Conservation (phyloP, 2,888 invertebrate genomes). For the Drosophila suboccidentalis region DNA sequence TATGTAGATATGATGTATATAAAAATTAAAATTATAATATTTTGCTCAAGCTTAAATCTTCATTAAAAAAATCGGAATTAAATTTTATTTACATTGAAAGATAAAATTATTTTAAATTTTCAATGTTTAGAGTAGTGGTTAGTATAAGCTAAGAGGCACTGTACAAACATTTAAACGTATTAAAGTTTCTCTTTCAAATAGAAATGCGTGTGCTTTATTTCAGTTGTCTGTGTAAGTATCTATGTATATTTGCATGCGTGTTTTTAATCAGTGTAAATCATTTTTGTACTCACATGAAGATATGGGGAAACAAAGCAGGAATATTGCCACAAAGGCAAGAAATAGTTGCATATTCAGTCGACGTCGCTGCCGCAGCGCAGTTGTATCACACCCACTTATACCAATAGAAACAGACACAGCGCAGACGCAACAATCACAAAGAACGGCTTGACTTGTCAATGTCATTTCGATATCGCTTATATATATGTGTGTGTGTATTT, state of each 20-base stretch:
- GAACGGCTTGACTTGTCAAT: conserved; percentile 60
- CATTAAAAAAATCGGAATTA: too few species aligned
- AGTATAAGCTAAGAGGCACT: too few species aligned
- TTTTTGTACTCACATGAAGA: conserved; percentile 54
- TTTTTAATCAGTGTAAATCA: not conserved
- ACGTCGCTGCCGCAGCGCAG: conserved; percentile 32
- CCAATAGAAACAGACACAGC: conserved; percentile 8
- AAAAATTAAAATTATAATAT: too few species aligned
- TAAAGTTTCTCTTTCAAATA: conserved; percentile 74
- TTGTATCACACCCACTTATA: conserved; percentile 9
- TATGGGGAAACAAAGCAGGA: conserved; percentile 49
- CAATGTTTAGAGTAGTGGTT: too few species aligned
- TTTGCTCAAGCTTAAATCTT: too few species aligned
- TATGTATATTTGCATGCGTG: not conserved
- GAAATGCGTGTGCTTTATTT: conserved; percentile 22
- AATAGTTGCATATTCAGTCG: conserved; percentile 29
- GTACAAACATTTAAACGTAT: conserved; percentile 8
- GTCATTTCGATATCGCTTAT: conserved; percentile 47
- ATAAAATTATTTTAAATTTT: too few species aligned
- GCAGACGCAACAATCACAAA: conserved; percentile 62
- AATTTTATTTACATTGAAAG: too few species aligned
- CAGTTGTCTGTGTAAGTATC: not conserved
- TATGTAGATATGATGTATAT: too few species aligned
- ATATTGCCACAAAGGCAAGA: conserved; percentile 50
- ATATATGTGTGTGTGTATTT: not conserved